A percentile compares a stretch with the other conserved stretches of the same genome.
Evolutionary conservation across 2,888 invertebrate species (phyloP).

Genomic region (Heteromurus nitidus): DNA sequence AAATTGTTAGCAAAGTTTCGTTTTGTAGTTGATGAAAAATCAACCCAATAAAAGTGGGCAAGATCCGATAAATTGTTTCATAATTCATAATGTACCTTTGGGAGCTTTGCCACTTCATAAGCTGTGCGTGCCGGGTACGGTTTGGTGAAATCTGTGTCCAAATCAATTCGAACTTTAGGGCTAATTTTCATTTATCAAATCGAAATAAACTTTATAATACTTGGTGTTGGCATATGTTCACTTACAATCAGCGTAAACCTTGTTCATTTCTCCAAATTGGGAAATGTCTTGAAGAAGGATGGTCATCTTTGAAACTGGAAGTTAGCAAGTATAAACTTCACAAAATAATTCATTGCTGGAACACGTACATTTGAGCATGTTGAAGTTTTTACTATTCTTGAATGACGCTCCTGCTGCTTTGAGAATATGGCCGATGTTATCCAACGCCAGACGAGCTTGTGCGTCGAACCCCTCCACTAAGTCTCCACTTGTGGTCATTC

Average conservation of each 20-base stretch:
- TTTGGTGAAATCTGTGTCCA: constrained; percentile 87
- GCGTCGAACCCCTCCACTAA: constrained; percentile 85
- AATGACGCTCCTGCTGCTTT: constrained; percentile 84
- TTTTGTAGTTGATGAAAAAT: no score
- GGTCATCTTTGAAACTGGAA: constrained; percentile 91
- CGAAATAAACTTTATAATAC: background rate
- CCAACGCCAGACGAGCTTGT: constrained; percentile 85
- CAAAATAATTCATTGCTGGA: no score
- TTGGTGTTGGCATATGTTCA: no score
- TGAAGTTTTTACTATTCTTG: constrained; percentile 78
- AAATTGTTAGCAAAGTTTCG: no score
- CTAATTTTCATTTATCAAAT: background rate
- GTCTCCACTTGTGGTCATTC: constrained; percentile 84
- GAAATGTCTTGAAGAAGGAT: constrained; percentile 87
- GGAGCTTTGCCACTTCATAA: constrained; percentile 87
- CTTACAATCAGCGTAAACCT: constrained; percentile 89
- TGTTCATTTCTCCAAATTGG: constrained; percentile 88
- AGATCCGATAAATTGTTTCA: background rate
- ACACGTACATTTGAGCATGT: no score
- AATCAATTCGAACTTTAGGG: constrained; percentile 75
- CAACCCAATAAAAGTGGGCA: no score
- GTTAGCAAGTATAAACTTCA: no score
- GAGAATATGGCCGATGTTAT: constrained; percentile 86
- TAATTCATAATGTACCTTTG: constrained; percentile 78
- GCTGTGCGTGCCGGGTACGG: constrained; percentile 89